These are phyloP conservation scores for Sciurus niger DNA, from an alignment of 2,113 vertebrate species.

Conservation along the genomic window DNA sequence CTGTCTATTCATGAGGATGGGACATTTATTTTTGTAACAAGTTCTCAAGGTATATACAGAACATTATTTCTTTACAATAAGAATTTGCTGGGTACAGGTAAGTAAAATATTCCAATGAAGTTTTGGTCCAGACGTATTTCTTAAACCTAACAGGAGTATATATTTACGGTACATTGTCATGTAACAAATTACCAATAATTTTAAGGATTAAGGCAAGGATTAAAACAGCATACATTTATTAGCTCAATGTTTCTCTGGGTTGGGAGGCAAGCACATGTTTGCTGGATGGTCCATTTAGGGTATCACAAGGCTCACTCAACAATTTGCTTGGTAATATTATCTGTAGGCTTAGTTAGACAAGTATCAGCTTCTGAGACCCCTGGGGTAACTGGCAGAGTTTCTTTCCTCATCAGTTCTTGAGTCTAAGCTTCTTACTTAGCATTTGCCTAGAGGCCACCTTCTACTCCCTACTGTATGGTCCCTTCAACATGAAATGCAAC, in stretches of 20 bases:
- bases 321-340: neutral
- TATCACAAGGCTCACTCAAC: neutral
- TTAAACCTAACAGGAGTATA: neutral
- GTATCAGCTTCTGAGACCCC: neutral
- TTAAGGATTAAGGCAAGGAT: neutral
- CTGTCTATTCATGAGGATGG: slow-evolving; percentile 63
- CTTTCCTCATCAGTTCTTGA: neutral
- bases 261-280: neutral
- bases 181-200: neutral
- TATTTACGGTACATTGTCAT: neutral
- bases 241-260: neutral
- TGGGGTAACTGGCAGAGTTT: neutral
- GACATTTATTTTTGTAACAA: neutral
- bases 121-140: neutral
- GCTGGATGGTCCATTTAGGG: neutral
- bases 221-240: neutral
- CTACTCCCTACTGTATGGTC: neutral
- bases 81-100: neutral
- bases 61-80: slow-evolving; percentile 50
- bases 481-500: neutral
- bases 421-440: neutral
- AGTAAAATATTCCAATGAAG: slow-evolving; percentile 19
- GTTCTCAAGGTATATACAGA: neutral
- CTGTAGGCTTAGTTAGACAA: neutral
- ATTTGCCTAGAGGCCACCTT: rapidly evolving